Evolutionary conservation across 2,888 invertebrate genomes (phyloP), one percentile per base, ranked within the genome.

Genomic region (Allygus modestus): DNA sequence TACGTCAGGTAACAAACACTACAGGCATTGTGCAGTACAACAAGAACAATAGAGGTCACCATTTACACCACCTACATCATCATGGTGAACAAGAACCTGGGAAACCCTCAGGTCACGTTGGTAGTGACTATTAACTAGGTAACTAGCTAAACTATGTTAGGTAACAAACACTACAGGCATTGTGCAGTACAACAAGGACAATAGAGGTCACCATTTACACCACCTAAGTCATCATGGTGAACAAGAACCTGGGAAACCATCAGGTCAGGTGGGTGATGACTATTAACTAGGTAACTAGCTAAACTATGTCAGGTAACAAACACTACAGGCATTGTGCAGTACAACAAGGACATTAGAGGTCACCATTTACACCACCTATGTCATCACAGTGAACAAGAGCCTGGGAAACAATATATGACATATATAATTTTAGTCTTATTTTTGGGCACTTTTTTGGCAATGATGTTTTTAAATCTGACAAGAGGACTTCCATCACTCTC

Each of bases 181-280:
- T 61, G 98, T 98, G 0, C 98, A 99, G 89, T 98, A 98, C 90
- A 98, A 98, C 90, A 96, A 96, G 89, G 98, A 98, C 89, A 98
- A 98, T 90, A 93, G 97, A 41, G 94, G 92, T 97, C 12, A 97
- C 97, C 1, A 96, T 98, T 33, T 95, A 96, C 89, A 93, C 94
- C 20, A 92, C 97, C 11, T 99, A 98, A 89, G 92, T 93, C 86
- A 93, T 97, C 82, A 94, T 98, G 93, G 92, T 92, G 0, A 92
- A 94, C 87, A 90, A 93, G 15, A 92, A 92, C 0, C 90, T 92
- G 1, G 93, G 93, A 0, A 91, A 81, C 41, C 65, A 65, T 82
- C 92, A 96, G 12, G 92, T 94, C 86, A 79, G 79, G 79, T 79
- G 11, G n/a, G 79, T 77, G 5, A n/a, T n/a, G n/a, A 12, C 4